These are phyloP conservation scores for Alosa sapidissima DNA, from an alignment of 2,797 vertebrate genomes.

Conservation along the genomic window DNA sequence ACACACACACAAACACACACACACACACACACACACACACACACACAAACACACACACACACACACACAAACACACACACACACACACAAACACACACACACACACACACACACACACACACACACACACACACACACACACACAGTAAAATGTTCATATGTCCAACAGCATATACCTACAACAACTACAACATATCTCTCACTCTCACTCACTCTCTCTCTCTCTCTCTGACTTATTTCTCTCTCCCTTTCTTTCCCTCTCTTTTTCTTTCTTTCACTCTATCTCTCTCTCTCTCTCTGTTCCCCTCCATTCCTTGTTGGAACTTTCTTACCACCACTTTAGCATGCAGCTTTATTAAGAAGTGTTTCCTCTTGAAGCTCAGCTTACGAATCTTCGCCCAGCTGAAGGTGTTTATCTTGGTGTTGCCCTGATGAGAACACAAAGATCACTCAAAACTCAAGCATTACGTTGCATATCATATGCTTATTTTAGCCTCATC, in stretches of 20 bases:
- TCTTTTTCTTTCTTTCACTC: background rate
- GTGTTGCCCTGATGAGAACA: constrained; percentile 84
- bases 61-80: constrained; percentile 51
- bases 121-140: constrained; percentile 48
- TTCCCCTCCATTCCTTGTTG: background rate
- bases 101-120: constrained; percentile 37
- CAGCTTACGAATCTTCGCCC: constrained; percentile 95
- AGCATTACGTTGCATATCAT: background rate
- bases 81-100: constrained; percentile 42
- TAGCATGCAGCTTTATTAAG: constrained; percentile 92
- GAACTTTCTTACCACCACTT: constrained; percentile 79
- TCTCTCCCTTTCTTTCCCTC: background rate
- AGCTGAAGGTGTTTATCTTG: constrained; percentile 98
- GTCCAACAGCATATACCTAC: background rate
- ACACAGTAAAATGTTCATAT: background rate
- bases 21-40: constrained; percentile 47
- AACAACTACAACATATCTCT: background rate
- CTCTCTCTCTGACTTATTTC: no score
- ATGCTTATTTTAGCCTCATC: no score
- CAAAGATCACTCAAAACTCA: background rate
- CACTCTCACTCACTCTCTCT: background rate
- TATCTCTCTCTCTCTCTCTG: background rate
- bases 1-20: constrained; percentile 47
- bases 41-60: background rate
- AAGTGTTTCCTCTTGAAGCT: constrained; percentile 97